Base-by-base conservation (phyloP, 2,797 vertebrate genomes). In the Echiichthys vipera region DNA sequence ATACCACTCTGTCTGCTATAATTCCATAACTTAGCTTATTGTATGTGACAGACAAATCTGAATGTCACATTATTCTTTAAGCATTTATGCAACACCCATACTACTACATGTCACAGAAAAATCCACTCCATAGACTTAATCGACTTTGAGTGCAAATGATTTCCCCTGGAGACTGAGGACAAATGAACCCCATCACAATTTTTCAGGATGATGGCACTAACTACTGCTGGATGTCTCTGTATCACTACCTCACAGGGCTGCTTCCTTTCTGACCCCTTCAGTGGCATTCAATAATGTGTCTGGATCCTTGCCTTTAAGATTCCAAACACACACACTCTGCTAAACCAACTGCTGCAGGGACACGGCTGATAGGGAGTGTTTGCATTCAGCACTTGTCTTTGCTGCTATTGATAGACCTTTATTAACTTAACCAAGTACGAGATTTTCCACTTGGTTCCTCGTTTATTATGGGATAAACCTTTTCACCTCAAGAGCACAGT, bases 271-370 rank as follows among this genome's bases (percentile, higher is more conserved):
- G 81, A 88, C 80, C 85, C 74, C 65, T 81, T 87, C 66, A 27
- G 76, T 77, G 76, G 87, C 86, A 77, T 84, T 90, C 85, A 90
- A 71, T 81, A 78, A 86, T 74, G 79, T 59, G 85, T 75, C 80
- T 85, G 83, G 82, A 81, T 85, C 72, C 76, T 40, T 62, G 76
- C 79, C 68, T 88, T 94, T 94, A 93, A 91, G 77, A 94, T 94
- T 94, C 93, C 81, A 80, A 68, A 87, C 91, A 92, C 91, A 89
- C 87, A 79, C 81, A 15, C 88, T 61, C 86, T 59, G 74, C 85
- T 90, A 75, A 91, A 89, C 87, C 84, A 77, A 88, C 84, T 75
- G 88, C 90, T 87, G 70, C 81, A 68, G 81, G 77, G 81, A 88
- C 73, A 25, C 54, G 54, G 71, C 77, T 89, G 90, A 91, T 82